Conservation (phyloP, 2,797 vertebrate genomes). For the Gorsachius magnificus region DNA sequence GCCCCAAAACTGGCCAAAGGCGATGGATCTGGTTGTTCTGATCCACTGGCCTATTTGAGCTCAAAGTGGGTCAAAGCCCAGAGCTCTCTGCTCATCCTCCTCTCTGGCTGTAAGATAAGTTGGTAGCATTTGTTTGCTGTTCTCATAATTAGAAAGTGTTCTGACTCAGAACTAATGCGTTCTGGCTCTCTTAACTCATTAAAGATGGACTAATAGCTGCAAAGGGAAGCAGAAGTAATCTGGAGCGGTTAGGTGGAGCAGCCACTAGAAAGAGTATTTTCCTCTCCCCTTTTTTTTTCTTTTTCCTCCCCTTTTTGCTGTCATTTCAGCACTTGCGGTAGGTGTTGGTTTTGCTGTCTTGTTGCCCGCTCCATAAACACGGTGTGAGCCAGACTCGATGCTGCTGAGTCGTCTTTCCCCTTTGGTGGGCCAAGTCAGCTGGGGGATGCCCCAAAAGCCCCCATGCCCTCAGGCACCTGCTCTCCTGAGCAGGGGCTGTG, state of each 20-base stretch:
- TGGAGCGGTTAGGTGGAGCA: background rate
- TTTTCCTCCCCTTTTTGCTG: accelerated
- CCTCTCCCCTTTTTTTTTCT: no score
- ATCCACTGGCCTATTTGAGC: slow-evolving; percentile 61
- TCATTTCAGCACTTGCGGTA: accelerated
- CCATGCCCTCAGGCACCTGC: accelerated
- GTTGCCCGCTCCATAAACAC: background rate
- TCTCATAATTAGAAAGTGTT: slow-evolving; percentile 63
- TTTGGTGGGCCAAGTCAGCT: background rate
- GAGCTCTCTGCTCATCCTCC: slow-evolving; percentile 1
- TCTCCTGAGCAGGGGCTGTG: background rate
- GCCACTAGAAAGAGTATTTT: background rate
- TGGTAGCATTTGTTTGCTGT: slow-evolving; percentile 28
- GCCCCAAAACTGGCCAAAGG: background rate
- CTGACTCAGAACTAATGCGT: slow-evolving; percentile 63
- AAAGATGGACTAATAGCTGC: slow-evolving; percentile 49
- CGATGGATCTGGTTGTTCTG: background rate
- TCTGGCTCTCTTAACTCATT: slow-evolving; percentile 69
- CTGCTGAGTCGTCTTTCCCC: background rate
- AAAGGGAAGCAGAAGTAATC: slow-evolving; percentile 68
- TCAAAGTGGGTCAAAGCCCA: slow-evolving; percentile 62
- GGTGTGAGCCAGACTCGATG: accelerated
- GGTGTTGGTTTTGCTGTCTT: background rate
- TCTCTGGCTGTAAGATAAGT: slow-evolving; percentile 18
- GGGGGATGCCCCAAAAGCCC: background rate